Base-by-base conservation (phyloP, 2,797 vertebrate species). In the Aldrovandia affinis region DNA sequence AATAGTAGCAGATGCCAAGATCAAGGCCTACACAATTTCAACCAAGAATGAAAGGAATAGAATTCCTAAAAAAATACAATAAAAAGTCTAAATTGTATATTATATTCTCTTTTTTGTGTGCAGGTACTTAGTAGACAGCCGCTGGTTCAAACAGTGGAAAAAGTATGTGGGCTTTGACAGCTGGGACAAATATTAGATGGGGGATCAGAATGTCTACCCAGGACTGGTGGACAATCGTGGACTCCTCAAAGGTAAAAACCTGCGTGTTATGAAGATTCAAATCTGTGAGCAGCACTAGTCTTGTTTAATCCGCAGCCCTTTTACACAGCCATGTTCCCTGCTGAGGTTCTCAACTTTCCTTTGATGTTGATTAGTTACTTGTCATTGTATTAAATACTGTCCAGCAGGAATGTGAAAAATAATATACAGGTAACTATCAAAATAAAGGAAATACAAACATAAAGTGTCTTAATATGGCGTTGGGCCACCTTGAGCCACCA, bases 121-220 rank as follows among this genome's bases (percentile, higher is more conserved):
- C 92, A 99, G 98, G 98, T 99, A 98, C 91, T 94, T 99, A 83
- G 97, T 99, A 86, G 98, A 99, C 95, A 98, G 98, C 94, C 98
- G 95, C 90, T 99, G 98, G 98, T 99, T 99, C 93, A 99, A 99
- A 94, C 98, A 99, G 95, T 99, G 98, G 98, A 99, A 99, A 92
- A 99, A 99, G 93, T 99, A 99, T 96, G 98, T 99, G 94, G 98
- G 98, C 70, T 99, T 96, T 95, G 98, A 99, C 94, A 99, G 97
- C 89, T 99, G 98, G 98, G 98, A 99, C 94, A 99, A 99, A 93
- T 98, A 99, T 89, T 97, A 99, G 93, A 98, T 98, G 97, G 98
- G 97, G 87, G 98, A 99, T 93, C 98, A 99, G 92, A 98, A 97
- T 93, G 98, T 98, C 87, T 99, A 99, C 91, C 98, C 98, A 81